Evolutionary conservation across 2,888 invertebrate genomes (phyloP), one percentile per base, ranked within the genome.

Genomic region (Mesoligia furuncula): DNA sequence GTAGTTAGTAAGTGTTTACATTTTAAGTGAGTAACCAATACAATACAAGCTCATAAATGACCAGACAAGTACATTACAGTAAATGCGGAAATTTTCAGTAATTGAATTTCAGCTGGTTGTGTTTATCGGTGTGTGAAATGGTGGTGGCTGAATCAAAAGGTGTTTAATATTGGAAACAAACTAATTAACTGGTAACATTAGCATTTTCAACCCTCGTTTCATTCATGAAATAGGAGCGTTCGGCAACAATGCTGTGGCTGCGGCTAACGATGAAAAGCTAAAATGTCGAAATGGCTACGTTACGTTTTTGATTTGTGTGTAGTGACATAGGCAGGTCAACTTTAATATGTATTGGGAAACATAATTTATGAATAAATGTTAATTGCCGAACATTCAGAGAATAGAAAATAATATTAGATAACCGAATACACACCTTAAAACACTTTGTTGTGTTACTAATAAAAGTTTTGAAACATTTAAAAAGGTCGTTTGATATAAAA

Each of bases 321-420:
- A 57, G n/a, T 48, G 74, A 57, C 20, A 74, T 15, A 31, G 31
- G 13, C 36, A 51, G 17, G 48, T 73, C 61, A 76, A 57, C 48
- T 66, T 68, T 73, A 61, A 74, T 75, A 73, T 73, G 65, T 73
- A 71, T 81, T 72, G 64, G 72, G 45, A 31, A 76, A 73, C 9
- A 79, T 77, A 62, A 82, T 62, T 64, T 71, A 73, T 75, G 31
- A 79, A 45, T 67, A 15, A 24, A 0, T 1, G 0, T 15, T 66
- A 45, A 66, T 87, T 87, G 64, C 73, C 31, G 78, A 77, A 85
- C 45, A 67, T 70, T 61, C 48, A 73, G 54, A 74, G 51, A 80
- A 77, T 79, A 65, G 51, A 73, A 75, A 36, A 78, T 62, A 61
- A 61, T 75, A 48, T 86, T 78, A 61, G 42, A 51, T 70, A 88